Evolutionary conservation across 2,888 invertebrate species (phyloP), one percentile per base, ranked within the genome.

Genomic region (Apotomis betuletana): DNA sequence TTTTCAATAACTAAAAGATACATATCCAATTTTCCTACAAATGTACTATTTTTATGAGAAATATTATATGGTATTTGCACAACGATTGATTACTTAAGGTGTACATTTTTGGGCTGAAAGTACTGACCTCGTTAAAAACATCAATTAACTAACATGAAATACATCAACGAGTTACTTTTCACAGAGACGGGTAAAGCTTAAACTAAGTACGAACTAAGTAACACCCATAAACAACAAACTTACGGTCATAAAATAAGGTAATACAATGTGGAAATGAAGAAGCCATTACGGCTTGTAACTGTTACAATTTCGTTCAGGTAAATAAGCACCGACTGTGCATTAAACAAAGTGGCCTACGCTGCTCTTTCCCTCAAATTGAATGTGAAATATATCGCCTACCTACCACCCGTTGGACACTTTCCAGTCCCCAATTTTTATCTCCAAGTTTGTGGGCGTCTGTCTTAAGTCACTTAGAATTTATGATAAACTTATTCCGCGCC

Each of bases 371-470:
- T 80, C 79, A 85, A 85, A 86, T 85, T 86, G 81, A 82, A 86
- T 85, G 79, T 83, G 82, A 85, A 87, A 87, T 85, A 82, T 87
- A 85, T 82, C 78, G 80, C 77, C 77, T 77, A 74, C 76, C 80
- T 79, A 79, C 75, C 75, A 74, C 75, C 76, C 76, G 77, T 84
- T 83, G 82, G 85, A 86, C 80, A 82, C 77, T 81, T 84, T 85
- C 85, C 83, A 83, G 84, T 82, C 78, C 77, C 75, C 81, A 83
- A 83, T 83, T 83, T 85, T 83, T 84, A 80, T 84, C 79, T 81
- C 76, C 76, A 77, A 72, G 54, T 63, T 72, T 51, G 63, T 68
- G 77, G 80, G 81, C 78, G 77, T 80, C 80, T 81, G 80, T 75
- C 79, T 79, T 74, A 73, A 78, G 77, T 76, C 77, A 78, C 79